phyloP scores from a whole-genome alignment of 2,113 vertebrate species.

The Scatophagus argus region DNA sequence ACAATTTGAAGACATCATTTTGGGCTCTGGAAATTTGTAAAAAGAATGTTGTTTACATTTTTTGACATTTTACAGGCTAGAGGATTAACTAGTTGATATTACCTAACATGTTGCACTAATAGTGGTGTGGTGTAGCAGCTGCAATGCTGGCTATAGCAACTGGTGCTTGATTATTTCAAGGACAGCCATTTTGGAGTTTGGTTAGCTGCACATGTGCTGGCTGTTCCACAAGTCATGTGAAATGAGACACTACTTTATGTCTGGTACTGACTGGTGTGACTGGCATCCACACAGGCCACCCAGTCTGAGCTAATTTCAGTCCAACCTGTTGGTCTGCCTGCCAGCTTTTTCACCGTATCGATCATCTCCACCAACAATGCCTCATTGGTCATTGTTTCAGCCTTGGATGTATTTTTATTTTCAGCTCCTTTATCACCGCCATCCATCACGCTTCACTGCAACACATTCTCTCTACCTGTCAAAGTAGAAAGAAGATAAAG shows the following conservation, averaged over 20 bases:
- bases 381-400: constrained; percentile 76
- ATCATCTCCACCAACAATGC: constrained; percentile 63
- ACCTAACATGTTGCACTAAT: no score
- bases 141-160: no score
- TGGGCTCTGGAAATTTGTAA: no score
- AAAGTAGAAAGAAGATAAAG: background rate
- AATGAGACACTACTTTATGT: background rate
- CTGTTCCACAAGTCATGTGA: background rate
- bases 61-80: no score
- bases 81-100: no score
- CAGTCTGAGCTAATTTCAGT: constrained; percentile 29
- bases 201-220: no score
- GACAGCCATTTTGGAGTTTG: no score
- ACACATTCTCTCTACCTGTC: background rate
- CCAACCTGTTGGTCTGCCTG: constrained; percentile 47
- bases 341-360: constrained; percentile 69
- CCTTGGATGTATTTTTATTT: constrained; percentile 53
- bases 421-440: constrained; percentile 38
- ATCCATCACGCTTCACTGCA: constrained; percentile 65
- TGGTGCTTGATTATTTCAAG: no score
- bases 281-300: constrained; percentile 4
- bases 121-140: no score
- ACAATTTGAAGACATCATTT: no score
- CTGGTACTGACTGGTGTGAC: background rate
- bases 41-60: no score